Conservation (phyloP, 2,888 invertebrate species). For the Crematogaster levior region DNA sequence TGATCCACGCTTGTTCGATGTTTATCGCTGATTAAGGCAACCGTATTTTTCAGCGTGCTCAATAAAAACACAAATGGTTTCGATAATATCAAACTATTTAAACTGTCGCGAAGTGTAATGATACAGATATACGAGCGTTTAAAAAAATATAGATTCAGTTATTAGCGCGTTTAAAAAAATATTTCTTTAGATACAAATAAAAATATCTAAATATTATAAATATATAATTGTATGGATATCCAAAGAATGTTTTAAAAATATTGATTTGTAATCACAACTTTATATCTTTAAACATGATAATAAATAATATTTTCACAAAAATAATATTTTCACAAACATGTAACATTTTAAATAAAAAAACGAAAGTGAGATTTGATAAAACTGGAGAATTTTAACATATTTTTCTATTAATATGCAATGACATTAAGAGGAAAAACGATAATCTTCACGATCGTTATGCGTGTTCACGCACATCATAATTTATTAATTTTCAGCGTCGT, state of each 20-base stretch:
- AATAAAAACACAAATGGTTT: background rate
- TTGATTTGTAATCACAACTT: background rate
- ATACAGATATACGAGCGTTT: background rate
- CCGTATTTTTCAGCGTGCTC: conserved; percentile 1
- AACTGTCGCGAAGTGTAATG: background rate
- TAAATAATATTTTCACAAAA: no score
- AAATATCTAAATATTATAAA: background rate
- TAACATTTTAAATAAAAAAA: background rate
- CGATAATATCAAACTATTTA: background rate
- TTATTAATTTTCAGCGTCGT: conserved; percentile 76
- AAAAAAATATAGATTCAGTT: background rate
- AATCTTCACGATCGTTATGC: conserved; percentile 68
- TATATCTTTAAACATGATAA: background rate
- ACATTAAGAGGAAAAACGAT: conserved; percentile 49
- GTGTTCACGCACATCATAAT: conserved; percentile 73
- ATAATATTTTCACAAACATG: background rate
- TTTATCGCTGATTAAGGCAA: conserved; percentile 31
- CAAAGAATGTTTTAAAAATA: background rate
- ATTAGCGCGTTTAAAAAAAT: background rate
- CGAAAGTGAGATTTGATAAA: conserved; percentile 13
- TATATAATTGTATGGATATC: background rate
- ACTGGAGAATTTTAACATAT: conserved; percentile 36
- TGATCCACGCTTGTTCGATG: conserved; percentile 9
- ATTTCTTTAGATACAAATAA: background rate
- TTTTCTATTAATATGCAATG: conserved; percentile 2